Evolutionary conservation across 2,113 vertebrate genomes (phyloP).

Genomic region (Egretta garzetta): DNA sequence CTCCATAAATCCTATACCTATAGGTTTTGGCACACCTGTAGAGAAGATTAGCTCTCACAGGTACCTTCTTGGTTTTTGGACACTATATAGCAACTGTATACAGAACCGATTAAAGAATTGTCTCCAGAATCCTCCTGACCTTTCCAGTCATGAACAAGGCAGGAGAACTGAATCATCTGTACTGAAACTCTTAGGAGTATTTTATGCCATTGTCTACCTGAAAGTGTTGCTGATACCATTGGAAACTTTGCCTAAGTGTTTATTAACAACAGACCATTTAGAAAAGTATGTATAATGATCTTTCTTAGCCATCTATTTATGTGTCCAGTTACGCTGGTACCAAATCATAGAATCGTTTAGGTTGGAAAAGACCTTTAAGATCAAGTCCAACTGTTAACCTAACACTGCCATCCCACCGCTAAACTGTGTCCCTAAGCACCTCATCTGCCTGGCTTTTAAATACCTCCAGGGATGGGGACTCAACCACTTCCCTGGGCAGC

Average conservation of each 20-base stretch:
- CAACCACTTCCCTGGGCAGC: too few species aligned
- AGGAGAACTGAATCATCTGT: background rate
- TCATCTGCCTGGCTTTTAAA: too few species aligned
- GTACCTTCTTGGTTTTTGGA: background rate
- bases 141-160: background rate
- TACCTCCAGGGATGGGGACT: too few species aligned
- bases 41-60: background rate
- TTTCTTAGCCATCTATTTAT: background rate
- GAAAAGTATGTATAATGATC: background rate
- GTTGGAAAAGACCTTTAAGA: too few species aligned
- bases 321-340: background rate
- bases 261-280: background rate
- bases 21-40: background rate
- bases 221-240: background rate
- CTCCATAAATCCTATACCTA: background rate
- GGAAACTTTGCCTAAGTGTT: background rate
- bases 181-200: background rate
- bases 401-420: too few species aligned
- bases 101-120: background rate
- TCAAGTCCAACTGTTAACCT: too few species aligned
- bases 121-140: background rate
- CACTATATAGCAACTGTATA: accelerated
- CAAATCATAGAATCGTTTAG: background rate
- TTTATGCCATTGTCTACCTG: background rate
- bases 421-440: too few species aligned